These are phyloP conservation scores for Lepidotrigona ventralis DNA, from an alignment of 1,140 invertebrate genomes.

Conservation along the genomic window DNA sequence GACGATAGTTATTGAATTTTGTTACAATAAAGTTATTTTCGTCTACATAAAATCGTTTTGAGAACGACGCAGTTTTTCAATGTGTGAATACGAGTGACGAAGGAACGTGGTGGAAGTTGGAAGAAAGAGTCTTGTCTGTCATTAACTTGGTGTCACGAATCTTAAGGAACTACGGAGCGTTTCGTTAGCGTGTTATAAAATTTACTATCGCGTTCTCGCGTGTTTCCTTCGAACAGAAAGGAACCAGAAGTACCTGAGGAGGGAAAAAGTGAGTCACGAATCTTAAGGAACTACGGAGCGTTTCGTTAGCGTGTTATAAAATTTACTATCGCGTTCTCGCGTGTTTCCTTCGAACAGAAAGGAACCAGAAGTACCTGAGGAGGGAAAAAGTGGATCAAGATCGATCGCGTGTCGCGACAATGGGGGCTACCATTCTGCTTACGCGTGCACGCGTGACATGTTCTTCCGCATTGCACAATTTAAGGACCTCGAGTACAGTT, in stretches of 20 bases:
- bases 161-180: neutral
- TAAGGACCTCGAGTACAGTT: neutral
- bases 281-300: neutral
- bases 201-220: neutral
- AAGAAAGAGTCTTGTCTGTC: neutral
- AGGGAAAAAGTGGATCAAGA: conserved; percentile 32
- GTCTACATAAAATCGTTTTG: neutral
- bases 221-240: neutral
- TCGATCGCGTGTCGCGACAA: neutral
- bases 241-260: neutral
- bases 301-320: neutral
- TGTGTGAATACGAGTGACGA: neutral
- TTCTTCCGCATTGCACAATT: conserved; percentile 22
- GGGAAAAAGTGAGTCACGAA: conserved; percentile 4
- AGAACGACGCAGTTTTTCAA: neutral
- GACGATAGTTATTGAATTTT: conserved; percentile 13
- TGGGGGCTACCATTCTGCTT: neutral
- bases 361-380: neutral
- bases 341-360: neutral
- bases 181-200: neutral
- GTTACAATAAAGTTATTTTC: conserved; percentile 53
- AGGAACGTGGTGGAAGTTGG: no score
- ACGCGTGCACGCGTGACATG: conserved; percentile 4
- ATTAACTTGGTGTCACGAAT: neutral
- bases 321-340: neutral